phyloP scores from a whole-genome alignment of 2,113 vertebrate species.

The Condylura cristata region DNA sequence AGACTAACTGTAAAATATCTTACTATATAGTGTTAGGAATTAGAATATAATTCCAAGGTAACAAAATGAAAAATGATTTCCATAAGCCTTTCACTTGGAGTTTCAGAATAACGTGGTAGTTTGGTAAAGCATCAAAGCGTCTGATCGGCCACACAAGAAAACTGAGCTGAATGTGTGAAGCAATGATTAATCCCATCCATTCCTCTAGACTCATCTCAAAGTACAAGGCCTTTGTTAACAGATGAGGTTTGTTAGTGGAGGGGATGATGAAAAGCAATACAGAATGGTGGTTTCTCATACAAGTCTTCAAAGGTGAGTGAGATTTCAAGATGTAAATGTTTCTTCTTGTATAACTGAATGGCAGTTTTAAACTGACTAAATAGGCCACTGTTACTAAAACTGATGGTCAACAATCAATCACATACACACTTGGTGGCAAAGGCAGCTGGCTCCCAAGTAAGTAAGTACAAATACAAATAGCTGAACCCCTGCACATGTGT shows the following conservation, averaged over 20 bases:
- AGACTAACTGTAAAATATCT: not conserved
- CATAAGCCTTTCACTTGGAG: not conserved
- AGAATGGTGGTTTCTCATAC: not conserved
- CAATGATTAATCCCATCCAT: not conserved
- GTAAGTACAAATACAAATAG: not conserved
- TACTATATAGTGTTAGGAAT: not conserved
- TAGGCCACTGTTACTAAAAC: not conserved
- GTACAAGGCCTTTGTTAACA: not conserved
- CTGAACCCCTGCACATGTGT: not conserved
- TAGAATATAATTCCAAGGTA: constrained; percentile 23
- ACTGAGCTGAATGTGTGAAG: not conserved
- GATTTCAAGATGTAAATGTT: not conserved
- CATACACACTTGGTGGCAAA: not conserved
- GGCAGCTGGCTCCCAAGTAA: not conserved
- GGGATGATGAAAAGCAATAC: not conserved
- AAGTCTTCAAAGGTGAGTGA: not conserved
- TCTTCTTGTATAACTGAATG: not conserved
- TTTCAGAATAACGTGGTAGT: not conserved
- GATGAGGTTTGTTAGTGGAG: not conserved
- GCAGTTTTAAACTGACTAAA: constrained; percentile 25
- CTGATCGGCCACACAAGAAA: not conserved
- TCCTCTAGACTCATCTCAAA: not conserved
- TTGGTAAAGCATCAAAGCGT: not conserved
- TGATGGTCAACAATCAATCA: not conserved
- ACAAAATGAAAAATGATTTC: constrained; percentile 38